Base-by-base conservation (phyloP, 2,888 invertebrate genomes). In the Oligia fasciuncula region DNA sequence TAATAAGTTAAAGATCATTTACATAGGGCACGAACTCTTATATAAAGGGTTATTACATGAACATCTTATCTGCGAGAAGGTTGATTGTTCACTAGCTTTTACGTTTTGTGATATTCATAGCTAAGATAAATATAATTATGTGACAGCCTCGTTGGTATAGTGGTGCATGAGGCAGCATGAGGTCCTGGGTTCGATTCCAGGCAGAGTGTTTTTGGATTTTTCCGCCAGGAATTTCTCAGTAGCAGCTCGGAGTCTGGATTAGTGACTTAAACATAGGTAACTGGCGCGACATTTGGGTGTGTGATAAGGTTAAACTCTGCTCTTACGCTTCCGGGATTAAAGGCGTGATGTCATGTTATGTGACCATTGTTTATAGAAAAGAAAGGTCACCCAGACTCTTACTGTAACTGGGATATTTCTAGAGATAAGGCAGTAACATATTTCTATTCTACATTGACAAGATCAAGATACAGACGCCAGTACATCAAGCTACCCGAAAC, bases 11-110 rank as follows among this genome's bases (percentile, higher is more conserved):
- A 66, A 60, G 46, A 79, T 80, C 78, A 86, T 82, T 87, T 84
- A 84, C 88, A 88, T 87, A 87, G 80, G 84, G 29, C 86, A 80
- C 63, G 86, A 88, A 62, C 84, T 76, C 51, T 49, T 78, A 79
- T 79, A 78, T 65, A 87, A 73, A 62, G n/a, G 77, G 19, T n/a
- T 73, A 23, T 40, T 60, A 72, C 75, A 80, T 84, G 75, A 77
- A 66, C 84, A 79, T 79, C 67, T 77, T 81, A 80, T 75, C 74
- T 67, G 40, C 29, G 51, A 62, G 76, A 76, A 83, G 77, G 83
- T 79, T 85, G 76, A 87, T 85, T 83, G 74, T 85, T 80, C n/a
- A 35, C 13, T 29, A 70, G 66, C 78, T 78, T 77, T 71, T 57
- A 77, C 54, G 76, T 76, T 65, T 62, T 51, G 9, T 23, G 19